Evolutionary conservation across 2,888 invertebrate genomes (phyloP).

Genomic region (Aspidiotus rigidus): DNA sequence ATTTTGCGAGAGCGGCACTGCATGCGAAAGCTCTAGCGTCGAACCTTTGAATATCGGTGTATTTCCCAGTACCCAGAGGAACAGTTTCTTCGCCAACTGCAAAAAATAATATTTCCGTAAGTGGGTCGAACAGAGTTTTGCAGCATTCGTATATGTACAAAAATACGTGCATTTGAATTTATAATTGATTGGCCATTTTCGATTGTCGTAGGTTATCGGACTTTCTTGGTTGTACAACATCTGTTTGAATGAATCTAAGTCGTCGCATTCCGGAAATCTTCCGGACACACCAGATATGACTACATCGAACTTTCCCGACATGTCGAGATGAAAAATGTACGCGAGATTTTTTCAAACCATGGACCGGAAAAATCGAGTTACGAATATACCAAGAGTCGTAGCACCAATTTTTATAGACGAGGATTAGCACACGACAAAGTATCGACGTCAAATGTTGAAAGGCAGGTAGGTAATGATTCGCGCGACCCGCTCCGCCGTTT

Average conservation of each 20-base stretch:
- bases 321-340: background rate
- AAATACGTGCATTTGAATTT: constrained; percentile 23
- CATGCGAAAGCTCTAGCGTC: constrained; percentile 47
- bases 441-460: too few species aligned
- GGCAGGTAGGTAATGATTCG: too few species aligned
- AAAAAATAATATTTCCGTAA: constrained; percentile 3
- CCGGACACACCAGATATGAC: constrained; percentile 50
- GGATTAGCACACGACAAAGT: too few species aligned
- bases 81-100: constrained; percentile 32
- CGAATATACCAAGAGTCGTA: too few species aligned
- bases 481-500: too few species aligned
- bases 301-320: constrained; percentile 35
- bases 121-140: background rate
- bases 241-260: constrained; percentile 51
- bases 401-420: too few species aligned
- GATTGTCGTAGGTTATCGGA: constrained; percentile 32
- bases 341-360: too few species aligned
- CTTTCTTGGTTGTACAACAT: constrained; percentile 44
- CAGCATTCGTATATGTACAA: background rate
- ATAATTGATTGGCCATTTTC: constrained; percentile 31
- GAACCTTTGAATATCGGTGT: constrained; percentile 42
- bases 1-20: constrained; percentile 45
- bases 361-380: too few species aligned
- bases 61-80: constrained; percentile 42
- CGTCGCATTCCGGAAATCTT: constrained; percentile 52